phyloP scores from a whole-genome alignment of 2,797 vertebrate genomes.

The Gymnothorax reevesii region DNA sequence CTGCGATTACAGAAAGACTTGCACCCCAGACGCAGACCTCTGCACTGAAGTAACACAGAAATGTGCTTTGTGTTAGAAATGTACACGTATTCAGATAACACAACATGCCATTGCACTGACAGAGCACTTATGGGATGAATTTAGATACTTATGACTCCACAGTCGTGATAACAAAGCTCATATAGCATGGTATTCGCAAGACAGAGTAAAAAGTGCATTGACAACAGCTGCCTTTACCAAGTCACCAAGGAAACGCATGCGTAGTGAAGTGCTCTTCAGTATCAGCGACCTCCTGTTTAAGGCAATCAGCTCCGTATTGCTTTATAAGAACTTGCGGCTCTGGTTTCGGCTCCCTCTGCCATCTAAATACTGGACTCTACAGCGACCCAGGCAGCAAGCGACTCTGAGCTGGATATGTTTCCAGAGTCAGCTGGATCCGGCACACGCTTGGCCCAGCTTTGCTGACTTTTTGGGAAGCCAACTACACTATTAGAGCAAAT shows the following conservation, averaged over 20 bases:
- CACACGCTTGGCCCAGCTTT: too few species aligned
- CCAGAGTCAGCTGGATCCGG: too few species aligned
- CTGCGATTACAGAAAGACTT: conserved; percentile 57
- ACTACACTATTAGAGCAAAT: not conserved
- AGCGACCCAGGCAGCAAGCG: too few species aligned
- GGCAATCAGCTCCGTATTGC: not conserved
- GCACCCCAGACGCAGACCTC: not conserved
- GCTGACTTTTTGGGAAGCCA: not conserved
- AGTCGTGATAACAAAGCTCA: not conserved
- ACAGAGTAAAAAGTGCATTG: not conserved
- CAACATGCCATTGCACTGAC: conserved; percentile 1
- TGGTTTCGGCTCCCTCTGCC: too few species aligned
- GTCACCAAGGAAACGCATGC: not conserved
- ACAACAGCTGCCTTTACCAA: conserved; percentile 4
- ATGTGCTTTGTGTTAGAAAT: not conserved
- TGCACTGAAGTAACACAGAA: not conserved
- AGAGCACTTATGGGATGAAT: not conserved
- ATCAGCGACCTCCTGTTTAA: not conserved
- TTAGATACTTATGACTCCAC: conserved; percentile 7
- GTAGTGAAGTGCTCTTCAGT: not conserved
- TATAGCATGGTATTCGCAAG: not conserved
- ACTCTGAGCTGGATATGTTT: too few species aligned
- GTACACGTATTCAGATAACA: not conserved
- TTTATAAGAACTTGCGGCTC: not conserved
- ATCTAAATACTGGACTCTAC: not conserved